phyloP scores from a whole-genome alignment of 2,888 invertebrate species.

The Eristalis tenax region DNA sequence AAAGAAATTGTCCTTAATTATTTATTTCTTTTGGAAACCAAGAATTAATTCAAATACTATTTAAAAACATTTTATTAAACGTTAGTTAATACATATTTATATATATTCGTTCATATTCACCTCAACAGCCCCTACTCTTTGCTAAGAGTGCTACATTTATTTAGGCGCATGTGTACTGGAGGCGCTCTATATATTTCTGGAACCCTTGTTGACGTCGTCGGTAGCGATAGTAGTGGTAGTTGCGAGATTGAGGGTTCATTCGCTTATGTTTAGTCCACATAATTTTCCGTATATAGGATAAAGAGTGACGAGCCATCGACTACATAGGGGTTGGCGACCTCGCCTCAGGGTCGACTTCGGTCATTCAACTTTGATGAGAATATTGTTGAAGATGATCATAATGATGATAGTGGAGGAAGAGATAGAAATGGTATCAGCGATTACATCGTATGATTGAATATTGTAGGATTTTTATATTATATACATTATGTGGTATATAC shows the following conservation, averaged over 20 bases:
- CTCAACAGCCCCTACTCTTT: slow-evolving; percentile 23
- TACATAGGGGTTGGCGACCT: slow-evolving; percentile 81
- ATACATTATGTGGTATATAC: no score
- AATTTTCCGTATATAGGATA: slow-evolving; percentile 68
- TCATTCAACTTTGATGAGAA: slow-evolving; percentile 78
- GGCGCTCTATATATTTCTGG: slow-evolving; percentile 65
- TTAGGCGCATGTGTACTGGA: slow-evolving; percentile 60
- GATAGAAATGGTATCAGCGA: neutral
- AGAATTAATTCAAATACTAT: neutral
- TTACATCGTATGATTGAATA: neutral
- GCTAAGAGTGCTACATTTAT: slow-evolving; percentile 14
- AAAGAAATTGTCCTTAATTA: no score
- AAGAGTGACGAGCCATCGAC: slow-evolving; percentile 64
- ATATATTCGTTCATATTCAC: slow-evolving; percentile 21
- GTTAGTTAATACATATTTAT: no score
- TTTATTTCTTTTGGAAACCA: neutral
- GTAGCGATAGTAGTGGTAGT: neutral
- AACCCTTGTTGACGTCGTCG: slow-evolving; percentile 11
- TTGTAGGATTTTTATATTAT: neutral
- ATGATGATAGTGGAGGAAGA: slow-evolving; percentile 19
- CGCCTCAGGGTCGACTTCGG: slow-evolving; percentile 81
- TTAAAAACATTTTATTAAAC: neutral
- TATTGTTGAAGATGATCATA: slow-evolving; percentile 13
- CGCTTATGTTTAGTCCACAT: slow-evolving; percentile 63
- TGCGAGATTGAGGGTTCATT: slow-evolving; percentile 57